These are phyloP conservation scores for Poecilia latipinna DNA, from an alignment of 2,113 vertebrate genomes.

Conservation along the genomic window DNA sequence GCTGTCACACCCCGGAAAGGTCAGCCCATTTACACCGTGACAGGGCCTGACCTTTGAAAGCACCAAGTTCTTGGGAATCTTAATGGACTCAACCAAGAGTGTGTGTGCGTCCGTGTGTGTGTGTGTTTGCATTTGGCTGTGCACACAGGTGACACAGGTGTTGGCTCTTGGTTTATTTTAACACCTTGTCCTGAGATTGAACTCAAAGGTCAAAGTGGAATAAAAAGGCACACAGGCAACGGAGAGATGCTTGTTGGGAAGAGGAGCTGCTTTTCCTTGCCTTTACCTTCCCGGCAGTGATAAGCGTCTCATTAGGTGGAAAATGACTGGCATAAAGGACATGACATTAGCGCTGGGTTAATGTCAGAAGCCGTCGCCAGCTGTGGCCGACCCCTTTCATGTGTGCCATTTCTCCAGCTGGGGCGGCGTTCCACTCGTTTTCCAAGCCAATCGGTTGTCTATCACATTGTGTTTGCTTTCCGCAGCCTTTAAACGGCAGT, in stretches of 20 bases:
- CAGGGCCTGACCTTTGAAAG: conserved; percentile 76
- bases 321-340: conserved; percentile 67
- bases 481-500: conserved; percentile 33
- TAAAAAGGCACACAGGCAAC: conserved; percentile 13
- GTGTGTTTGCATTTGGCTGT: conserved; percentile 29
- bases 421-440: conserved; percentile 34
- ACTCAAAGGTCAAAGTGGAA: conserved; percentile 42
- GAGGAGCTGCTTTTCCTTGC: not conserved
- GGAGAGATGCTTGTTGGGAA: not conserved
- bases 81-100: conserved; percentile 48
- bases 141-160: conserved; percentile 9
- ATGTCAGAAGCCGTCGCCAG: conserved; percentile 66
- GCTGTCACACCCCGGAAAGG: conserved; percentile 74
- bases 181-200: conserved; percentile 17
- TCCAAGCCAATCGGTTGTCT: conserved; percentile 47
- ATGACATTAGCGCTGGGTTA: conserved; percentile 67
- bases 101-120: not conserved
- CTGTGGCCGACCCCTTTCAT: conserved; percentile 61
- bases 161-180: conserved; percentile 17
- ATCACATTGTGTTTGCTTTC: conserved; percentile 37
- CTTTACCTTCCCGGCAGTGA: conserved; percentile 35
- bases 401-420: conserved; percentile 66
- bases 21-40: conserved; percentile 75
- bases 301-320: conserved; percentile 68
- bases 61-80: conserved; percentile 62